A percentile compares a stretch with the other conserved stretches of the same genome.
Evolutionary conservation across 2,888 invertebrate species (phyloP).

Genomic region (Orchesella flavescens): DNA sequence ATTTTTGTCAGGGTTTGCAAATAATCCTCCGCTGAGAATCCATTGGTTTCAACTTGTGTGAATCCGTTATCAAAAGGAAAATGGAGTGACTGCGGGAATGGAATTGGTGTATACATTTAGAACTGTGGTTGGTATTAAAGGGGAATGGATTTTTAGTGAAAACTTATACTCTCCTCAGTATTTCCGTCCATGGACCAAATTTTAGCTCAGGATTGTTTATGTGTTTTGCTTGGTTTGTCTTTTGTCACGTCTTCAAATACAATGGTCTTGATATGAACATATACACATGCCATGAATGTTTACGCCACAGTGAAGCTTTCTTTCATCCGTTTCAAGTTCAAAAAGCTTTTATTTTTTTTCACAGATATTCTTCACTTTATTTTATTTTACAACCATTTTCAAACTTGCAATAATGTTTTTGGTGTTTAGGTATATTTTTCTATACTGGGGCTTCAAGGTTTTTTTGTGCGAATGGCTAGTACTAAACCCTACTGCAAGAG

Average conservation of each 20-base stretch:
- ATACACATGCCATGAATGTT: too few species aligned
- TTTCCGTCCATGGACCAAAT: too few species aligned
- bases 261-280: too few species aligned
- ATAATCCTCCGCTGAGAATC: slow-evolving; percentile 48
- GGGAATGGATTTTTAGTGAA: slow-evolving; percentile 23
- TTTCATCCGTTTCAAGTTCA: too few species aligned
- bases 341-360: background rate
- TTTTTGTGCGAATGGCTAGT: background rate
- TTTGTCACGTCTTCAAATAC: background rate
- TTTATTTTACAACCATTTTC: slow-evolving; percentile 16
- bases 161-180: background rate
- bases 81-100: background rate
- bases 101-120: slow-evolving; percentile 38
- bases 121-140: slow-evolving; percentile 42
- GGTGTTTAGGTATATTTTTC: background rate
- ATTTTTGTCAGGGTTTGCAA: slow-evolving; percentile 42
- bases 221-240: background rate
- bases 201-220: too few species aligned
- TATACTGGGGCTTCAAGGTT: background rate
- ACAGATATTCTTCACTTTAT: slow-evolving; percentile 13
- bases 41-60: slow-evolving; percentile 27
- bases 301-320: too few species aligned
- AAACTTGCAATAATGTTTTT: background rate
- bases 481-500: background rate
- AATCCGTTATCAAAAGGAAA: slow-evolving; percentile 8